Percentiles rank a stretch among this genome's conserved stretches.
These are phyloP conservation scores for Drosophila rellima DNA, from an alignment of 2,888 invertebrate species.

Conservation along the genomic window DNA sequence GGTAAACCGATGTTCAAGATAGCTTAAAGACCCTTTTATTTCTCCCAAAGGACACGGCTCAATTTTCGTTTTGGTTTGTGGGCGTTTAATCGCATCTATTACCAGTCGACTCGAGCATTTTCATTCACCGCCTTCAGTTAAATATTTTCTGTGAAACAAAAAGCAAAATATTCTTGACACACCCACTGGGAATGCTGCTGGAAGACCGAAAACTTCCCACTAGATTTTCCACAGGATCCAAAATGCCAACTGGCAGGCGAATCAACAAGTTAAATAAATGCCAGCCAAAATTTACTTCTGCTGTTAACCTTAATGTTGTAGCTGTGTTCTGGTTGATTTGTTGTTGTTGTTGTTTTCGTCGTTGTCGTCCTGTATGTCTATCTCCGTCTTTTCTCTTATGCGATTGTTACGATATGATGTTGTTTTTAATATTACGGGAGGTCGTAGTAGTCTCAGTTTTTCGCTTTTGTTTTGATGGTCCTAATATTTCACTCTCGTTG, in stretches of 20 bases:
- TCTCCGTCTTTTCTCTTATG: constrained; percentile 15
- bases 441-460: constrained; percentile 13
- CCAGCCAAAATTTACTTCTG: constrained; percentile 29
- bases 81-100: constrained; percentile 81
- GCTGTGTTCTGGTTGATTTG: constrained; percentile 32
- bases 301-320: constrained; percentile 32
- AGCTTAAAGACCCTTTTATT: background rate
- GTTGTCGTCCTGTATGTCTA: background rate
- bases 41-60: constrained; percentile 26
- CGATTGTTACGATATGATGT: constrained; percentile 39
- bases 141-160: constrained; percentile 44
- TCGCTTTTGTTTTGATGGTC: constrained; percentile 20
- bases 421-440: background rate
- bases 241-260: constrained; percentile 42
- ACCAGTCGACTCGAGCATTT: constrained; percentile 48
- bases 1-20: constrained; percentile 10
- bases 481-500: constrained; percentile 46
- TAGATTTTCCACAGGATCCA: background rate
- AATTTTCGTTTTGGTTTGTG: constrained; percentile 44
- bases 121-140: constrained; percentile 38
- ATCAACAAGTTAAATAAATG: constrained; percentile 61
- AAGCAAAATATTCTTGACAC: constrained; percentile 43
- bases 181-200: constrained; percentile 26
- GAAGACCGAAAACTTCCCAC: background rate
- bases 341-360: background rate